Evolutionary conservation across 2,113 vertebrate species (phyloP).

Genomic region (Pterocles orientalis): DNA sequence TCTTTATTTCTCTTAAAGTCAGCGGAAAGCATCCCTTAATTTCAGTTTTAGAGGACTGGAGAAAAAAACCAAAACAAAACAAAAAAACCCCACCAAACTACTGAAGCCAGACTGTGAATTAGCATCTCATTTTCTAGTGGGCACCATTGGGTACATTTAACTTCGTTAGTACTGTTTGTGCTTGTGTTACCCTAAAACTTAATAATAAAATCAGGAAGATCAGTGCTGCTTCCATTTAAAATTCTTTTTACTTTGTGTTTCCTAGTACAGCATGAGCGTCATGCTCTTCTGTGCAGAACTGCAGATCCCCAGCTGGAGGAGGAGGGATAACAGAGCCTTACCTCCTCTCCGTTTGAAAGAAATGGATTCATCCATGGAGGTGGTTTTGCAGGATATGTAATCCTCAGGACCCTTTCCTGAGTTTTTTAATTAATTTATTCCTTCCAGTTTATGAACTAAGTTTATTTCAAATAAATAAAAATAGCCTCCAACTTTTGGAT

Average conservation of each 20-base stretch:
- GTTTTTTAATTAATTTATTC: not conserved
- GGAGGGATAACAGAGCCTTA: not conserved
- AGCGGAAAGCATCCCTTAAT: not conserved
- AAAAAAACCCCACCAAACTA: not conserved
- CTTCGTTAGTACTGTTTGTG: not conserved
- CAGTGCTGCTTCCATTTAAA: not conserved
- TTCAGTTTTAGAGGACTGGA: not conserved
- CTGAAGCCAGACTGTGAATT: constrained; percentile 12
- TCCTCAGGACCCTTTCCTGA: not conserved
- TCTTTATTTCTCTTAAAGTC: not conserved
- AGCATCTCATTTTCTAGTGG: constrained; percentile 17
- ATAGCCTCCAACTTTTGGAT: not conserved
- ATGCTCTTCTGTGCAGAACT: not conserved
- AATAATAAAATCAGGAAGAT: not conserved
- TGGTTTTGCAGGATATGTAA: not conserved
- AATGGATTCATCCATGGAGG: not conserved
- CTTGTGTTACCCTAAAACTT: not conserved
- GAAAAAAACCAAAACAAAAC: not conserved
- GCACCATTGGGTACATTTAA: not conserved
- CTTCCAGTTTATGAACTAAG: not conserved
- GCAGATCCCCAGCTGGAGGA: not conserved
- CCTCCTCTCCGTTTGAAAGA: not conserved
- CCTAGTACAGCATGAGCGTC: not conserved
- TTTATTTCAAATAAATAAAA: not conserved
- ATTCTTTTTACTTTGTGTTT: not conserved